These are phyloP conservation scores for Calliphora vicina DNA, from an alignment of 1,140 invertebrate genomes.

Conservation along the genomic window DNA sequence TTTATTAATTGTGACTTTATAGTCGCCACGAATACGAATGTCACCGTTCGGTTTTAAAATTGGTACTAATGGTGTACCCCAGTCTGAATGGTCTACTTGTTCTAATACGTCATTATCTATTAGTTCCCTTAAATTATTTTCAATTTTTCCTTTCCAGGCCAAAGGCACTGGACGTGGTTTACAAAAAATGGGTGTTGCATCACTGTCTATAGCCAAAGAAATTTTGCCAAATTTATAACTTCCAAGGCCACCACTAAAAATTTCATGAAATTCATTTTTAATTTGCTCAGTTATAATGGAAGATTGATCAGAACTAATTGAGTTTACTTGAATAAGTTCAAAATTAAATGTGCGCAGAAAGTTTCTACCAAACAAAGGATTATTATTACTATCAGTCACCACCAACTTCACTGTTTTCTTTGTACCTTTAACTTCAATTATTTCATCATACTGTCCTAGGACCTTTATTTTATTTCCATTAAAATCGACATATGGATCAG, in stretches of 20 bases:
- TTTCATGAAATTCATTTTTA: slow-evolving; percentile 32
- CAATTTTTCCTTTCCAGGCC: slow-evolving; percentile 43
- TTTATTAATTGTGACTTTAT: slow-evolving; percentile 59
- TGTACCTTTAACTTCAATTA: slow-evolving; percentile 15
- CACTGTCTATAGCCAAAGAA: slow-evolving; percentile 27
- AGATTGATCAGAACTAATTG: slow-evolving; percentile 30
- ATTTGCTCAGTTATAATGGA: too few relatives aligned
- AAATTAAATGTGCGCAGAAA: slow-evolving; percentile 36
- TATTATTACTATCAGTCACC: not conserved
- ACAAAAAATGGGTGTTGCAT: slow-evolving; percentile 48
- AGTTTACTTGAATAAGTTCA: slow-evolving; percentile 36
- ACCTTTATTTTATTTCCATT: slow-evolving; percentile 37
- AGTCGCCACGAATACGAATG: slow-evolving; percentile 65
- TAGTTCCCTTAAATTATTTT: slow-evolving; percentile 43
- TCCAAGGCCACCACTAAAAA: slow-evolving; percentile 26
- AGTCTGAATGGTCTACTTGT: slow-evolving; percentile 41
- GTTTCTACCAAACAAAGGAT: slow-evolving; percentile 30
- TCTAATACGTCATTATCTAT: slow-evolving; percentile 39
- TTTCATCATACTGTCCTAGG: slow-evolving; percentile 23
- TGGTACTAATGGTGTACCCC: slow-evolving; percentile 49
- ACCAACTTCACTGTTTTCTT: slow-evolving; percentile 1
- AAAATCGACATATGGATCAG: slow-evolving; percentile 29
- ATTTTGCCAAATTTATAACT: slow-evolving; percentile 28
- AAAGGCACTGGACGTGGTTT: slow-evolving; percentile 48
- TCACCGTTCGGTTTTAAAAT: slow-evolving; percentile 48